Conservation (phyloP, 2,888 invertebrate genomes). For the Morpho achilles region DNA sequence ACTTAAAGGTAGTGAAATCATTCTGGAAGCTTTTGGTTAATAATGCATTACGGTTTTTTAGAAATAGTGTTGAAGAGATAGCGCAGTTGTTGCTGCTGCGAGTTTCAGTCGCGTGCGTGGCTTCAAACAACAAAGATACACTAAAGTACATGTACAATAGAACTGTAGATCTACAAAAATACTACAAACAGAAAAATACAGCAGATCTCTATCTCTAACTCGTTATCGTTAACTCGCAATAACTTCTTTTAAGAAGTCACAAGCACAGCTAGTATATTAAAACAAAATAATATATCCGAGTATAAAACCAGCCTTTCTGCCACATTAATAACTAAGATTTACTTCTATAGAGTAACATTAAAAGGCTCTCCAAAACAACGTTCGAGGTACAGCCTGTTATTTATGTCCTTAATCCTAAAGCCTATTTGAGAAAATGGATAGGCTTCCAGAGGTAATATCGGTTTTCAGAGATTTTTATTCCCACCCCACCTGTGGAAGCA, state of each 20-base stretch:
- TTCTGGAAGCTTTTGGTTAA: no score
- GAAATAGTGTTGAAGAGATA: no score
- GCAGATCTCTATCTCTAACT: no score
- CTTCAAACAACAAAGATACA: no score
- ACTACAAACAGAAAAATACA: no score
- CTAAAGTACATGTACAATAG: no score
- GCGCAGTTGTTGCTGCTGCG: background rate
- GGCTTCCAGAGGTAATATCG: conserved; percentile 16
- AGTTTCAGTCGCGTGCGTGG: background rate
- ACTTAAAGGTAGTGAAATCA: no score
- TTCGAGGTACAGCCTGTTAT: conserved; percentile 15
- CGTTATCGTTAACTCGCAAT: no score
- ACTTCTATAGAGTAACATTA: conserved; percentile 13
- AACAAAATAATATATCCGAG: background rate
- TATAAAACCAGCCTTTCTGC: conserved; percentile 2
- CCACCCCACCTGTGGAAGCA: background rate
- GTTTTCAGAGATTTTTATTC: conserved; percentile 11
- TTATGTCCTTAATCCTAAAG: conserved; percentile 22
- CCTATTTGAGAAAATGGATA: conserved; percentile 18
- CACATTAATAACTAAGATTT: conserved; percentile 14
- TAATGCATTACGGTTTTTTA: no score
- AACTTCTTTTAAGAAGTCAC: background rate
- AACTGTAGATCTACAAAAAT: no score
- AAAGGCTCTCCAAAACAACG: conserved; percentile 20
- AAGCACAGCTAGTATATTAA: background rate